These are phyloP conservation scores for Tapirus terrestris DNA, from an alignment of 2,113 vertebrate species.

Conservation along the genomic window DNA sequence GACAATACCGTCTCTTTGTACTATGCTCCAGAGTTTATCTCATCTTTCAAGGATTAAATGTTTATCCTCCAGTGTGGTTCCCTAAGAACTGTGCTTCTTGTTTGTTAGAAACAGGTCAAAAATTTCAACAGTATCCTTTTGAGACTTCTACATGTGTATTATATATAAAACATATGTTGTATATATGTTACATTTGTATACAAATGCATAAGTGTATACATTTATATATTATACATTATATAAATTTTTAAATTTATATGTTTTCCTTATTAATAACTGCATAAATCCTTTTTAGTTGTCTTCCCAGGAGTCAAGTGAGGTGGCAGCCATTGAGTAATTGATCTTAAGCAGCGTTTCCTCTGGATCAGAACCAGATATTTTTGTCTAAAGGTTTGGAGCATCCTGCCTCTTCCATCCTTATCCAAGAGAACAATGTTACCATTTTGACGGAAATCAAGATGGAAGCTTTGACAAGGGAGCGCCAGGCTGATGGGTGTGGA, in stretches of 20 bases:
- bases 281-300: not conserved
- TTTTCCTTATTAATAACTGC: not conserved
- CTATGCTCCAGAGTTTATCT: not conserved
- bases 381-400: not conserved
- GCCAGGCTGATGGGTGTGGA: accelerated
- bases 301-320: not conserved
- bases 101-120: not conserved
- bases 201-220: not conserved
- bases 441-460: not conserved
- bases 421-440: not conserved
- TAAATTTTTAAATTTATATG: not conserved
- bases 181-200: not conserved
- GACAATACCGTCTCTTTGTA: not conserved
- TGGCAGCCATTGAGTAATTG: not conserved
- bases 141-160: not conserved
- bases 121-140: not conserved
- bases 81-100: not conserved
- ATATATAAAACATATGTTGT: not conserved
- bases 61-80: not conserved
- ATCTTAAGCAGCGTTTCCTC: not conserved
- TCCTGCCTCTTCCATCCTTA: no score
- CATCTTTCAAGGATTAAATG: not conserved
- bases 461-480: not conserved
- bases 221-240: not conserved
- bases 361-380: not conserved